Base-by-base conservation (phyloP, 1,140 invertebrate genomes). In the Microplitis demolitor region DNA sequence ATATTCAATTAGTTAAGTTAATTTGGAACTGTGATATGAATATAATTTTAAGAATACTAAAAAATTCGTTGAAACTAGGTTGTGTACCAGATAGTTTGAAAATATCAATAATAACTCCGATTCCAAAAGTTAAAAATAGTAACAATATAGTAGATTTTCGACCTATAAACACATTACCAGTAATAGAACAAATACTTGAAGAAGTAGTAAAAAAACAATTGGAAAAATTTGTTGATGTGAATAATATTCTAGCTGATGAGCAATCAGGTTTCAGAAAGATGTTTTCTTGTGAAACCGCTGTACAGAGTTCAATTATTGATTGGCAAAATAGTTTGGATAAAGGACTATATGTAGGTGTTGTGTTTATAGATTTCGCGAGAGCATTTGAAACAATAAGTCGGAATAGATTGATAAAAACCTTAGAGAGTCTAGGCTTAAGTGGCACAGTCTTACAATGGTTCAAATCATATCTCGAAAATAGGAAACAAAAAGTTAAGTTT, bases 141-240 rank as follows among this genome's bases (percentile, higher is more conserved):
- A 78, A 24, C 24, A 76, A 68, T 62, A 60, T 69, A 1, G 66
- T 64, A 51, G 72, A 79, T 35, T 74, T 60, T 51, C 60, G 77
- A 71, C 74, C 74, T 1, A 76, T 76, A 39, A 78, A 76, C 64
- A 64, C 50, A 31, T 34, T 78, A 37, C 70, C 74, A 33, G 56
- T 69, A 45, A 72, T 61, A 61, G 74, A 78, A 71, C 75, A 77
- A 64, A 45, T 78, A 45, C 14, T 77, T 9, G 76, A 77, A 74
- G 9, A 75, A 50, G 13, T 76, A 51, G 74, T 75, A 9, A 70
- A 77, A 63, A 54, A 73, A 31, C 72, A 75, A 58, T 14, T 77
- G 14, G 60, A 31, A 11, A 53, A 72, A 2, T 72, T 53, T 35
- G 51, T 75, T 11, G 66, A 68, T n/a, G 61, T 58, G 8, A 58